A percentile compares a stretch with the other conserved stretches of the same genome.
Evolutionary conservation across 2,888 invertebrate species (phyloP).

Genomic region (Xiphydria camelus): DNA sequence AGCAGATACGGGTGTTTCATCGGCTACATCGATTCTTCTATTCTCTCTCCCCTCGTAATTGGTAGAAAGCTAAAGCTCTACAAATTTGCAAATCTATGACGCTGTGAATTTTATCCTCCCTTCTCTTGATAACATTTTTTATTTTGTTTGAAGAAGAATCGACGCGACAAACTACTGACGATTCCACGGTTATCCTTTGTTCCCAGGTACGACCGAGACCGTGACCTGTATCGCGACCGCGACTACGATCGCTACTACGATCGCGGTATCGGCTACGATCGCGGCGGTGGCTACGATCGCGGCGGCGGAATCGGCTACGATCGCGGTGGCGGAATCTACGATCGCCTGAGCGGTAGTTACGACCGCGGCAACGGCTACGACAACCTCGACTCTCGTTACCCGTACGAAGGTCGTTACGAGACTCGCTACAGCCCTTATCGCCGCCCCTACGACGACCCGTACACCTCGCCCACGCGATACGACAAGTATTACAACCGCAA

Average conservation of each 20-base stretch:
- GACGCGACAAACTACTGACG: no score
- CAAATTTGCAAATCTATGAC: no score
- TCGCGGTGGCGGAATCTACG: conserved; percentile 24
- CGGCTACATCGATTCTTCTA: no score
- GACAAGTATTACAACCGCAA: conserved; percentile 35
- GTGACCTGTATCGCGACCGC: conserved; percentile 34
- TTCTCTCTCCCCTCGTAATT: no score
- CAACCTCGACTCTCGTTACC: conserved; percentile 39
- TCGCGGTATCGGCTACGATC: conserved; percentile 16
- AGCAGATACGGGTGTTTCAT: no score
- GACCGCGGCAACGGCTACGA: conserved; percentile 49
- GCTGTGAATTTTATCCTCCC: no score
- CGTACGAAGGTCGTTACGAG: conserved; percentile 35
- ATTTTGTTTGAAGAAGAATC: no score
- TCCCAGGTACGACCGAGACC: conserved; percentile 33
- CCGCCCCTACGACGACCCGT: conserved; percentile 34
- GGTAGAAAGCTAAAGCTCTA: no score
- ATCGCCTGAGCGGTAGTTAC: conserved; percentile 32
- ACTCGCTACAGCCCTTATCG: conserved; percentile 31
- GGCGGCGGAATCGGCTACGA: conserved; percentile 34
- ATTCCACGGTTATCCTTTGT: conserved; percentile 9
- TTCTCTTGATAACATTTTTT: no score
- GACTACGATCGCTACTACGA: conserved; percentile 25
- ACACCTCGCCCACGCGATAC: conserved; percentile 34
- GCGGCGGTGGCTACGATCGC: conserved; percentile 48